Evolutionary conservation across 2,888 invertebrate species (phyloP), one percentile per base, ranked within the genome.

Genomic region (Trichogramma evanescens): DNA sequence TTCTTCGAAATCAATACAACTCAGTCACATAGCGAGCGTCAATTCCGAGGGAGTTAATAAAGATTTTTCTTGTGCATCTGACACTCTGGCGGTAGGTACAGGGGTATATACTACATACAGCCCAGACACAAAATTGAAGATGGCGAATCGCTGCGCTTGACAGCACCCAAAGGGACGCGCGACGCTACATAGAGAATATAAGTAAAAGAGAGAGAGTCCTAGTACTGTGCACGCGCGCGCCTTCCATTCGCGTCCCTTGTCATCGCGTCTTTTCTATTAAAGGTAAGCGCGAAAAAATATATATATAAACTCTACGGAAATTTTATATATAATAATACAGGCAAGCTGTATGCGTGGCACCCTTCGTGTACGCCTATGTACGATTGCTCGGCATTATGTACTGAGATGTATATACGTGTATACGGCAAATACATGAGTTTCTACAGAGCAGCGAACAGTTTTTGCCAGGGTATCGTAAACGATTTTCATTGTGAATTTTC

Each of bases 131-230:
- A 62, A 62, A 64, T 64, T 61, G 64, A 62, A 64, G 64, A 64
- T 63, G 64, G 62, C 62, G 61, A 64, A 62, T 63, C 62, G 57
- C 59, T 64, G 64, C 59, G 51, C 56, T 26, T 62, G 64, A 64
- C 64, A 64, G 62, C 63, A 50, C n/a, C 56, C 59, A 55, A 62
- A 57, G 60, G 64, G 64, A 48, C 45, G 56, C n/a, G 38, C 7
- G 9, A 9, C 26, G 26, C 26, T 26, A 26, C 26, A 26, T 26
- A 26, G 26, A 26, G 26, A 26, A 26, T 26, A 26, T 26, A 26
- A 26, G 26, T 26, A 26, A 26, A 2, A 26, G 26, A 26, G 26
- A 26, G 26, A 26, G 26, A 26, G 26, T 26, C 26, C 26, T 26
- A 26, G 26, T 26, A 26, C 26, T 26, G 26, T 26, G 26, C 26